A percentile compares a stretch with the other conserved stretches of the same genome.
phyloP scores from a whole-genome alignment of 1,140 invertebrate species.

The Physella acuta region DNA sequence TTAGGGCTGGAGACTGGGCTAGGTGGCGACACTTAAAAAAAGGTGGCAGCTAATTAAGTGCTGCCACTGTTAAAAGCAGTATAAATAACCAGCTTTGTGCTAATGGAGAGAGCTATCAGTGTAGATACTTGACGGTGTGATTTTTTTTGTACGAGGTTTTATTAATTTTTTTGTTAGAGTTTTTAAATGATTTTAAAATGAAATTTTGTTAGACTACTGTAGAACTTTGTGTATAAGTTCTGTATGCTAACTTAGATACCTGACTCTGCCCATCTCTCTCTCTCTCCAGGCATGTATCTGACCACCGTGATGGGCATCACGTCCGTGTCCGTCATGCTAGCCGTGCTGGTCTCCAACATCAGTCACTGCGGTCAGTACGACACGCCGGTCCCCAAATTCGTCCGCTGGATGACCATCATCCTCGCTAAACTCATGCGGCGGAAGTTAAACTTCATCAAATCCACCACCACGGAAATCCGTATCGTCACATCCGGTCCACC shows the following conservation, averaged over 20 bases:
- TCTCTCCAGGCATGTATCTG: constrained; percentile 54
- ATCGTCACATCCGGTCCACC: neutral
- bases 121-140: too few species aligned
- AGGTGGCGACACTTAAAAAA: too few species aligned
- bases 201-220: too few species aligned
- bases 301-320: constrained; percentile 58
- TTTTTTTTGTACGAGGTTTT: too few species aligned
- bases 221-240: too few species aligned
- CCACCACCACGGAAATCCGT: neutral
- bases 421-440: constrained; percentile 38
- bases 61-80: too few species aligned
- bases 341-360: constrained; percentile 54
- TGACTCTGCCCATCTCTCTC: neutral
- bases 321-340: constrained; percentile 57
- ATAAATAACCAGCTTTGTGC: too few species aligned
- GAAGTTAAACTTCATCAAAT: constrained; percentile 33
- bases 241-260: neutral
- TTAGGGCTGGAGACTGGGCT: too few species aligned
- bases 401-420: constrained; percentile 26
- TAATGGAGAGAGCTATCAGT: too few species aligned
- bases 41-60: too few species aligned
- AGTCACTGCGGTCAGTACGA: constrained; percentile 38
- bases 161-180: too few species aligned
- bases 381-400: constrained; percentile 36
- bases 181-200: too few species aligned